Base-by-base conservation (phyloP, 2,113 vertebrate genomes). In the Corvus moneduloides region DNA sequence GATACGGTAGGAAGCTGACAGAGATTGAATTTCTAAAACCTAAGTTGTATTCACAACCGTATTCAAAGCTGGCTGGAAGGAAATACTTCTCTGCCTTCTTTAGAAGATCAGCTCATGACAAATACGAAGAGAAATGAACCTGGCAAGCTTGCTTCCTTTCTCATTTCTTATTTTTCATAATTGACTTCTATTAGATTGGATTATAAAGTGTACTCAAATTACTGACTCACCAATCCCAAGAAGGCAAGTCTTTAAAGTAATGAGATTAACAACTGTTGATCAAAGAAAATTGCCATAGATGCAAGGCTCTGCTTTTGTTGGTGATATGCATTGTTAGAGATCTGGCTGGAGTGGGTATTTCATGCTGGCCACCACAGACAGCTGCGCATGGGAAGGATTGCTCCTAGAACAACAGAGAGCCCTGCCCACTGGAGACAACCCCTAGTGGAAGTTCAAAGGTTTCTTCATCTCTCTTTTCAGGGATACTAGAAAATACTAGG, bases 141-240 rank as follows among this genome's bases (percentile, higher is more conserved):
- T 89, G 72, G 89, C 68, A 92, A 95, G 83, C 44, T 94, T 59
- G 56, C 54, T 97, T 97, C 96, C 96, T 95, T 95, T 91, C 95
- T 82, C 66, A 79, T 91, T 94, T 84, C 87, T 95, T 78, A 93
- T 94, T 84, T 89, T 94, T 91, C 48, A 49, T 96, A 95, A 97
- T 97, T 92, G 94, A 84, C 77, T 94, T 95, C 73, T 75, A 79
- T 91, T 95, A 95, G 87, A 93, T 96, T 95, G 89, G 74, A 92
- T 96, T 97, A 84, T 87, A 79, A 89, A 96, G 66, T 76, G 66
- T 73, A 78, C 58, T 94, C 33, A 79, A 87, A 94, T 94, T 91
- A 96, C 93, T 87, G 84, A 95, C 77, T 96, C 93, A 73, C 95
- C 89, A 92, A 73, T 93, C 91, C 81, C 81, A 94, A 93, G 91